Evolutionary conservation across 2,888 invertebrate genomes (phyloP), one percentile per base, ranked within the genome.

Genomic region (Crocallis elinguaria): DNA sequence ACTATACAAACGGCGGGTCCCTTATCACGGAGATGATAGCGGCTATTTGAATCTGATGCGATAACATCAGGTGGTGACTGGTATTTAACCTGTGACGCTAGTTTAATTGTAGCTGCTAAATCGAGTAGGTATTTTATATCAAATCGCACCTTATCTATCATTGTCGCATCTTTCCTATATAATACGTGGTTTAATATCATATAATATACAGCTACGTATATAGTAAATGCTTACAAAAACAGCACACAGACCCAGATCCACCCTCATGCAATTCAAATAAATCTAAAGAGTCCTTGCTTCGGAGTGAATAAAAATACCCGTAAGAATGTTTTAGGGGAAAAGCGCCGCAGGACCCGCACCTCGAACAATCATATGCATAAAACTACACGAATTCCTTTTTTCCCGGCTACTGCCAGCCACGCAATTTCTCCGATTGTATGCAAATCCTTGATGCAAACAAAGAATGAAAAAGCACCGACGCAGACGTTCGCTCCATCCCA

Each of bases 351-450:
- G 66, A 58, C 60, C 67, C 66, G 71, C 72, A 75, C 69, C 66
- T 73, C 57, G 60, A 77, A 73, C 69, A 75, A 69, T 75, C 74
- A 75, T 76, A 78, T 80, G 81, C 75, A 85, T 82, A 79, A 79
- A 79, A 81, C 75, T 82, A 81, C 80, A 82, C 70, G 71, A 74
- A 84, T 80, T 77, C 73, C 77, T 83, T 84, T 84, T 84, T 82
- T 73, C 75, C 71, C 69, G 75, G 67, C 69, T 70, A 71, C 74
- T 77, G 77, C 76, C 74, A 82, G 75, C 80, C 79, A 84, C 83
- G 85, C 85, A 88, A 89, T 87, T 88, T 88, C 86, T 82, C 83
- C 85, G 84, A 88, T 88, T 89, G 88, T 87, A 88, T 89, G 88
- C 86, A 88, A 89, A 89, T 87, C 87, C 85, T 82, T 73, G 69